A percentile compares a stretch with the other conserved stretches of the same genome.
phyloP scores from a whole-genome alignment of 1,140 invertebrate genomes.

The Centruroides sculpturatus region DNA sequence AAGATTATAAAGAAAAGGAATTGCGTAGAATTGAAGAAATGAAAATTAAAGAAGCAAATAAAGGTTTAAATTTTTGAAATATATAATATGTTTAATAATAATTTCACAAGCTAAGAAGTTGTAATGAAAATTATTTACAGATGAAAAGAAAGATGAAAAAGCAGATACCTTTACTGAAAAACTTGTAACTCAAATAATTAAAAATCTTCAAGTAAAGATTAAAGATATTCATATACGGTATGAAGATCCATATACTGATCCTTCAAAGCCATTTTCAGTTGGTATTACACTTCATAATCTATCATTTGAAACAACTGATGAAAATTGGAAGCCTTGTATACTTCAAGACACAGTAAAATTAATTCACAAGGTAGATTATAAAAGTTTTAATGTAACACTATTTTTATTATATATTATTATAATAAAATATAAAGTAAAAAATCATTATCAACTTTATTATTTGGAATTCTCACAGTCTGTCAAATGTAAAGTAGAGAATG shows the following conservation, averaged over 20 bases:
- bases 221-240: constrained; percentile 88
- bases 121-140: background rate
- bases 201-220: constrained; percentile 92
- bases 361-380: constrained; percentile 70
- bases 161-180: constrained; percentile 92
- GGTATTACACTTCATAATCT: constrained; percentile 73
- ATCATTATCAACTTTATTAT: too few species aligned
- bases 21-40: constrained; percentile 59
- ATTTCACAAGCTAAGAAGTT: background rate
- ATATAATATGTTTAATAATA: background rate
- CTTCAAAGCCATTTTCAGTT: constrained; percentile 67
- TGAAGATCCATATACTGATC: constrained; percentile 72
- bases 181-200: constrained; percentile 84
- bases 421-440: too few species aligned
- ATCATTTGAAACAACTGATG: constrained; percentile 68
- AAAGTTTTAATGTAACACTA: too few species aligned
- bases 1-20: constrained; percentile 70
- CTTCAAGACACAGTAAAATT: constrained; percentile 54
- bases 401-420: too few species aligned
- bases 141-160: constrained; percentile 20
- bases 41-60: constrained; percentile 55
- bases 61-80: constrained; percentile 37
- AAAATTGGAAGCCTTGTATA: constrained; percentile 58
- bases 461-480: too few species aligned
- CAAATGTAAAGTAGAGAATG: too few species aligned